Conservation (phyloP, 2,797 vertebrate genomes). For the Acropternis orthonyx region DNA sequence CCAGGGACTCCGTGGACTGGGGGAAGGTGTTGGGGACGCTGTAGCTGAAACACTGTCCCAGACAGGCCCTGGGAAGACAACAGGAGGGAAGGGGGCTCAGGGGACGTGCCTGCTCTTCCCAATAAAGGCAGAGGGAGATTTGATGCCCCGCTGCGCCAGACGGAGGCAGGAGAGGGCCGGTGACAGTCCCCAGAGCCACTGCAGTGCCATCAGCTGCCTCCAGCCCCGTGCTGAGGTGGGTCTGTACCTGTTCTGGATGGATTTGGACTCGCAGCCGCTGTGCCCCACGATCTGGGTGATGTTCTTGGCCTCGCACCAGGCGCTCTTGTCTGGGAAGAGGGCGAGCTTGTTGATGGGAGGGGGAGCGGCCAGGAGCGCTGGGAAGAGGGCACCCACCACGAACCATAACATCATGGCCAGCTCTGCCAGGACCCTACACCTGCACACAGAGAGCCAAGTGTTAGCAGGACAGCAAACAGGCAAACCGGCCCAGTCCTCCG, state of each 20-base stretch:
- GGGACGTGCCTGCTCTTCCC: not conserved
- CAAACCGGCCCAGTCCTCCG: not conserved
- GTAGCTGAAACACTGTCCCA: constrained; percentile 99
- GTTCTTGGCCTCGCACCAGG: constrained; percentile 99
- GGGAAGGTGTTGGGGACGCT: constrained; percentile 99
- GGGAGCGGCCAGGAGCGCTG: constrained; percentile 82
- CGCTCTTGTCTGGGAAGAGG: constrained; percentile 97
- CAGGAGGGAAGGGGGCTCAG: not conserved
- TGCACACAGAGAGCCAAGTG: not conserved
- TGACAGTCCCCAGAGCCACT: not conserved
- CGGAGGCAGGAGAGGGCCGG: not conserved
- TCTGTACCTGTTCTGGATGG: constrained; percentile 97
- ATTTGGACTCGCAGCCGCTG: constrained; percentile 93
- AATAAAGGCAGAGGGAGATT: not conserved
- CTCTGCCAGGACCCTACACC: constrained; percentile 76
- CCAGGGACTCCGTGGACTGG: constrained; percentile 95
- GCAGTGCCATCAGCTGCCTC: not conserved
- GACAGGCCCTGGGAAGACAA: constrained; percentile 83
- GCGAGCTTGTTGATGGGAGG: constrained; percentile 96
- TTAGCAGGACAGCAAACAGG: not conserved
- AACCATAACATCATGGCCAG: constrained; percentile 75
- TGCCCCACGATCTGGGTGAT: constrained; percentile 99
- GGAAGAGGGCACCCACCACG: constrained; percentile 77
- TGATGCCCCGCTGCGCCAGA: not conserved
- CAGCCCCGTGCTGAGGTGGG: accelerated